Base-by-base conservation (phyloP, 2,888 invertebrate genomes). In the Prosopocoilus inquinatus region DNA sequence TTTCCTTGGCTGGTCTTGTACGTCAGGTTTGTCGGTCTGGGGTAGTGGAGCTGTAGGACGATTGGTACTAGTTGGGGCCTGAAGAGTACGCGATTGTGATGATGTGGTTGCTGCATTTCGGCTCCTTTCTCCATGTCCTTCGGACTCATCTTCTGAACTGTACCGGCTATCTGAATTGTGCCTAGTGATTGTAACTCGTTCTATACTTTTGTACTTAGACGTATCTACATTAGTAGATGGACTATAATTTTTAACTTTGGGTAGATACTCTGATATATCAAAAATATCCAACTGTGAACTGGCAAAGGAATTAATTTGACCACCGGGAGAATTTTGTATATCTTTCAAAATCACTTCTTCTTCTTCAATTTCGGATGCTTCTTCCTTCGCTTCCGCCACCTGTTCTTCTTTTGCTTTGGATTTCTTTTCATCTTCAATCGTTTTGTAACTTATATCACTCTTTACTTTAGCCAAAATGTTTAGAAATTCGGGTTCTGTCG, bases 131-230 rank as follows among this genome's bases (percentile, higher is more conserved):
- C 41, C 56, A 12, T 47, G 55, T 44, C 8, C 47, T 50, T 7
- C 33, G 38, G 55, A 51, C 50, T 44, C 51, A 47, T 49, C 56
- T 39, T 67, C 66, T 2, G 64, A 57, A 55, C 64, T 70, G 50
- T 70, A 70, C 47, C 69, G 61, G 49, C 70, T 71, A 44, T 70
- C 70, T 9, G 62, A 59, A 56, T 64, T 68, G 57, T 71, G 67
- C 33, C 54, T 53, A 13, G 56, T 52, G 1, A 45, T 12, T 15
- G 48, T 58, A 15, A 20, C 36, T 28, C 57, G 34, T 57, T 72
- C 65, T 38, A 77, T 77, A 2, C 73, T 75, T 64, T 74, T 75
- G 46, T 77, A 77, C 58, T 75, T 77, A 0, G 75, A 75, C 38
- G 70, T 73, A 58, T 78, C 76, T 32, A 76, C 70, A 0, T 69